Conservation (phyloP, 2,888 invertebrate genomes). For the Cetonia aurata region DNA sequence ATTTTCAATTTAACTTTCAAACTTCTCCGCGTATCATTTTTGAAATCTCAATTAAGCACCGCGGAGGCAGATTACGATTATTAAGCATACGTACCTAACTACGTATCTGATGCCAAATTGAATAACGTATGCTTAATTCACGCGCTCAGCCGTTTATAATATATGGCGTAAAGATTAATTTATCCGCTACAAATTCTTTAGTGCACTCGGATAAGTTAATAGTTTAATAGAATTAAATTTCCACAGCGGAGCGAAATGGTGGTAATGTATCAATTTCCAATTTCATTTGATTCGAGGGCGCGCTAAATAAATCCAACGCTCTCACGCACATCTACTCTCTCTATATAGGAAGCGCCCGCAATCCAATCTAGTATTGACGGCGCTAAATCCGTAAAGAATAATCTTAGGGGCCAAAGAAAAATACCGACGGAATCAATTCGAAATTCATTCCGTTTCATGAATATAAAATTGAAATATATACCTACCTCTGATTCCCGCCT, state of each 20-base stretch:
- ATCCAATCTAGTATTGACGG: slow-evolving; percentile 32
- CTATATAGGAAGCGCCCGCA: slow-evolving; percentile 5
- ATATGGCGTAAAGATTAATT: slow-evolving; percentile 1
- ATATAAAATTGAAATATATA: slow-evolving; percentile 38
- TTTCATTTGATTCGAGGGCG: slow-evolving; percentile 22
- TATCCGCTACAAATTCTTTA: neutral
- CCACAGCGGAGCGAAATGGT: slow-evolving; percentile 6
- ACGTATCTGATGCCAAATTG: too few species aligned
- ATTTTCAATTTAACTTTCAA: too few species aligned
- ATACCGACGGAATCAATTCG: slow-evolving; percentile 31
- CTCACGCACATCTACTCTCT: slow-evolving; percentile 27
- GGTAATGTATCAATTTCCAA: slow-evolving; percentile 38
- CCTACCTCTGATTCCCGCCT: neutral
- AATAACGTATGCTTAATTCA: too few species aligned
- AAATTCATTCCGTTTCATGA: slow-evolving; percentile 40
- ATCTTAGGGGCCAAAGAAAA: slow-evolving; percentile 29
- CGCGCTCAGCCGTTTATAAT: too few species aligned
- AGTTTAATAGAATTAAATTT: slow-evolving; percentile 35
- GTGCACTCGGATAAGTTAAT: slow-evolving; percentile 15
- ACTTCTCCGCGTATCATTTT: too few species aligned
- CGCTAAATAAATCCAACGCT: slow-evolving; percentile 31
- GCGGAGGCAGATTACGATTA: too few species aligned
- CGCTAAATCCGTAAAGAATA: slow-evolving; percentile 39
- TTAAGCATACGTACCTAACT: too few species aligned
- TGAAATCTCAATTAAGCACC: too few species aligned